A percentile compares a stretch with the other conserved stretches of the same genome.
phyloP scores from a whole-genome alignment of 2,888 invertebrate species.

The Strigamia crassipes region DNA sequence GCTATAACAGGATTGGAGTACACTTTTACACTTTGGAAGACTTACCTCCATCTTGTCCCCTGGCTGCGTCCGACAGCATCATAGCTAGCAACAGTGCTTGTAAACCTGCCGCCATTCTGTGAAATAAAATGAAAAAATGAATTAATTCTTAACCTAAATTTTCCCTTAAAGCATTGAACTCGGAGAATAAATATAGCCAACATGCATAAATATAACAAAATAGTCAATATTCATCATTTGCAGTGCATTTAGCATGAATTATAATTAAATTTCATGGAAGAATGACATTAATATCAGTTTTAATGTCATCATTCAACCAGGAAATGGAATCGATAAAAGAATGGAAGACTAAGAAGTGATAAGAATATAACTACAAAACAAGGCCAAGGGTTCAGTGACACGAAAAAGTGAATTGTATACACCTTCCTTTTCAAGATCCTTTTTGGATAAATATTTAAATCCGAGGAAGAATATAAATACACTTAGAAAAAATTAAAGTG shows the following conservation, averaged over 20 bases:
- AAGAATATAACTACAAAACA: not conserved
- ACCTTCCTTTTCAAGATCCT: slow-evolving; percentile 10
- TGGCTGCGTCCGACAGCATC: slow-evolving; percentile 42
- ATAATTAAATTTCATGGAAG: not conserved
- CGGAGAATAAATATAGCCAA: not conserved
- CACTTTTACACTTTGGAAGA: too few relatives aligned
- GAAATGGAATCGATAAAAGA: not conserved
- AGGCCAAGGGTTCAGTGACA: slow-evolving; percentile 30
- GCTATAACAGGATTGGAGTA: not conserved
- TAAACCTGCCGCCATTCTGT: slow-evolving; percentile 35
- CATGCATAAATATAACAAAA: not conserved
- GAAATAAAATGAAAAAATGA: not conserved
- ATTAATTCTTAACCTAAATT: not conserved
- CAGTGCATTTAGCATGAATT: not conserved
- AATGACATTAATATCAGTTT: not conserved
- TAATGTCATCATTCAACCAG: not conserved
- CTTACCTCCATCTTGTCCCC: not conserved
- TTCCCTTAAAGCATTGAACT: not conserved
- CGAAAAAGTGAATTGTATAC: not conserved
- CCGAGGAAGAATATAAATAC: not conserved
- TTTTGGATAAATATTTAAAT: not conserved
- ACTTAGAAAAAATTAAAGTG: not conserved
- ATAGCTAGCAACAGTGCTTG: slow-evolving; percentile 44
- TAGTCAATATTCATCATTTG: not conserved
- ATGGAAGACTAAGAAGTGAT: not conserved